Base-by-base conservation (phyloP, 64 coral and sea anemone genomes). In the Trachythela sp. region DNA sequence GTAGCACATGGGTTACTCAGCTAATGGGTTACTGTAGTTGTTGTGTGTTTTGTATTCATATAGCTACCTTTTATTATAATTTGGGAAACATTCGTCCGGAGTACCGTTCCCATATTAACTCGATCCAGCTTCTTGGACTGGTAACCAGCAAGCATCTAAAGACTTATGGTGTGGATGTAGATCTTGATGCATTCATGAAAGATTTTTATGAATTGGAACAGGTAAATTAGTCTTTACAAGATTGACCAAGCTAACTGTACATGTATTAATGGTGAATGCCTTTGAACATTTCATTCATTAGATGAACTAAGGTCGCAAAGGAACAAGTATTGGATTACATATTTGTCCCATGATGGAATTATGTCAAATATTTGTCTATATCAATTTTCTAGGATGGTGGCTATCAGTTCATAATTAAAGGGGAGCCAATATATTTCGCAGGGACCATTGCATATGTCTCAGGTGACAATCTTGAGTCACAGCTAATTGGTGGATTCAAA, bases 191-290 rank as follows among this genome's bases (percentile, higher is more conserved):
- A 36, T 88, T 88, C 54, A 88, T 88, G 51, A 67, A 67, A 24
- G 86, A 88, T 67, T 54, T 88, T 88, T 27, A 67, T 15, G 43
- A 88, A 70, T 31, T 88, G 15, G 86, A 88, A 88, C 51, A 88
- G 48, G 84, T 85, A n/a, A n/a, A n/a, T n/a, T n/a, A n/a, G n/a
- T n/a, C n/a, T n/a, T n/a, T n/a, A n/a, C n/a, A n/a, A n/a, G n/a
- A n/a, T n/a, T n/a, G n/a, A n/a, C n/a, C n/a, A n/a, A n/a, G n/a
- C n/a, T n/a, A n/a, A 48, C 29, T 52, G 13, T 52, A 52, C 22
- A 1, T 15, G 49, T 52, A 20, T 52, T 52, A 11, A 52, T 52
- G 49, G 13, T 8, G 15, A 9, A 49, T 52, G 49, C 22, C 49
- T n/a, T 52, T 52, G 49, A 11, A 52, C 22, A 52, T 52, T 52